Evolutionary conservation across 2,113 vertebrate species (phyloP), one percentile per base, ranked within the genome.

Genomic region (Polyodon spathula): DNA sequence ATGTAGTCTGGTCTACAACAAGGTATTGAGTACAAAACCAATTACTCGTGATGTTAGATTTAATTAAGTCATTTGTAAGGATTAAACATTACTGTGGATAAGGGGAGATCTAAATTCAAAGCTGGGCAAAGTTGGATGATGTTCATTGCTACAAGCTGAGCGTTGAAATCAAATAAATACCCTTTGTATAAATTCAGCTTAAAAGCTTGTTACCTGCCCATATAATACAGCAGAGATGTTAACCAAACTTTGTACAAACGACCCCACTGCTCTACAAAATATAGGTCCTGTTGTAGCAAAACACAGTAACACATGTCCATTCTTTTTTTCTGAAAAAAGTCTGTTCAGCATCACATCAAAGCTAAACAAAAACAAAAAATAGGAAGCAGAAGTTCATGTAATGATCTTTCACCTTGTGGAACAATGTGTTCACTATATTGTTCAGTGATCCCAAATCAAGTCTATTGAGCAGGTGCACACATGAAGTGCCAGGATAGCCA

Each of bases 271-370:
- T n/a, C 14, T 8, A 38, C 8, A 37, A n/a, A 7, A 14, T 3
- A 57, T 6, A 57, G 14, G 14, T n/a, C n/a, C n/a, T n/a, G n/a
- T n/a, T n/a, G n/a, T 11, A 7, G 40, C 5, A 9, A 56, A 56
- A 56, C 55, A 57, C 37, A 57, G 38, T n/a, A 41, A 40, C 40
- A 15, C 37, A 57, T 57, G 14, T 57, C 38, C 55, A 57, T 40
- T n/a, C 55, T 39, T 40, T 57, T 57, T 11, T 57, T 40, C 37
- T 41, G 40, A 15, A 37, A 40, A 37, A 57, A 57, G 55, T 57
- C 38, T 57, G 39, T 40, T 57, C 55, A 39, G 55, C 15, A n/a
- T 14, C 38, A 39, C n/a, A 40, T 41, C 55, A 40, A 40, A 40
- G 37, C 55, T 57, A n/a, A 57, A 57, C 55, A 57, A 7, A 6